Evolutionary conservation across 2,113 vertebrate genomes (phyloP).

Genomic region (Sciurus niger): DNA sequence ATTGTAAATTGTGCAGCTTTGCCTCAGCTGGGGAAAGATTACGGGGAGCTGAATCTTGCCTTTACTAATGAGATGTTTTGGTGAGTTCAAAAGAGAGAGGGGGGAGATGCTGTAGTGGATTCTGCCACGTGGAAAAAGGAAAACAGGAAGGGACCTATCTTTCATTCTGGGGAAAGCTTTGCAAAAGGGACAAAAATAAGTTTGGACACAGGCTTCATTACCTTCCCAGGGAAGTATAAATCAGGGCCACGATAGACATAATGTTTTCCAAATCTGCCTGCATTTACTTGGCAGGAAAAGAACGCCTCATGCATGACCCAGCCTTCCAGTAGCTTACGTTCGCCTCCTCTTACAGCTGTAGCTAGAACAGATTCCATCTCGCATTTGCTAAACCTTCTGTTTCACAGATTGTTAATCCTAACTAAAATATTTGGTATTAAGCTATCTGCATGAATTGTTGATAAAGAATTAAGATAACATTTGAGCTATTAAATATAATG

Average conservation of each 20-base stretch:
- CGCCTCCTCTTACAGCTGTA: slow-evolving; percentile 67
- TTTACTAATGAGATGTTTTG: slow-evolving; percentile 87
- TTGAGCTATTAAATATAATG: slow-evolving; percentile 86
- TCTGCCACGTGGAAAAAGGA: slow-evolving; percentile 70
- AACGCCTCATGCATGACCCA: slow-evolving; percentile 79
- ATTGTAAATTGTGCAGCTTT: slow-evolving; percentile 88
- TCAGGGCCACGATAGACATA: slow-evolving; percentile 78
- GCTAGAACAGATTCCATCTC: slow-evolving; percentile 84
- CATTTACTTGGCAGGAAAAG: slow-evolving; percentile 84
- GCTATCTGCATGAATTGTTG: slow-evolving; percentile 87
- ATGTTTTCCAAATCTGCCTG: slow-evolving; percentile 85
- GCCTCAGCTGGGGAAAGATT: slow-evolving; percentile 85
- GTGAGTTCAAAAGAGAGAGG: slow-evolving; percentile 81
- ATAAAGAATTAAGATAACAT: slow-evolving; percentile 89
- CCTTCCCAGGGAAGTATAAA: slow-evolving; percentile 81
- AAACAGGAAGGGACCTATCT: slow-evolving; percentile 78
- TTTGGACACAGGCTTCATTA: slow-evolving; percentile 85
- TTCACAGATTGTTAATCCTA: slow-evolving; percentile 86
- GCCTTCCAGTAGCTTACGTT: slow-evolving; percentile 74
- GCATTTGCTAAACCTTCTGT: slow-evolving; percentile 74
- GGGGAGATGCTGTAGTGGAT: slow-evolving; percentile 70
- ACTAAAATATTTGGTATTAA: slow-evolving; percentile 86
- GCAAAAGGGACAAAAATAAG: slow-evolving; percentile 79
- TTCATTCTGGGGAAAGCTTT: slow-evolving; percentile 78
- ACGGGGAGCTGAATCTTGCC: slow-evolving; percentile 77